phyloP scores from a whole-genome alignment of 2,797 vertebrate genomes.

The Hapalemur alaotrensis region DNA sequence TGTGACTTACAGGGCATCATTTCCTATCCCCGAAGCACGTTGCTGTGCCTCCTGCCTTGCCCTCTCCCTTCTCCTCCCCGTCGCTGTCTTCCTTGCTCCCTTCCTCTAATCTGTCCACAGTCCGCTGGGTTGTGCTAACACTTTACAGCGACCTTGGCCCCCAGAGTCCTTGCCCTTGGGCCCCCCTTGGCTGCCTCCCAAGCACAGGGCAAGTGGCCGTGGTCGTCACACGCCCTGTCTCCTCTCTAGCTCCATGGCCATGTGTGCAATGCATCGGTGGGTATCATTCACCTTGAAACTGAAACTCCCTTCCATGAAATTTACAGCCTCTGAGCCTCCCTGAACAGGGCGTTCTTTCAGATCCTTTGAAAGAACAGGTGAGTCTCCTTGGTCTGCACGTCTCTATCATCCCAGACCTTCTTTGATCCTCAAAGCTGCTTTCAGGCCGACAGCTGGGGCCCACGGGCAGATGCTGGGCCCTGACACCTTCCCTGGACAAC shows the following conservation, averaged over 20 bases:
- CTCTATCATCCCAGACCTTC: constrained; percentile 15
- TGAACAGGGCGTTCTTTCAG: neutral
- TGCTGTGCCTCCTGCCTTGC: neutral
- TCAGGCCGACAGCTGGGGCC: constrained; percentile 25
- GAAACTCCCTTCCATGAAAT: neutral
- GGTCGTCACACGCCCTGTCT: too few relatives aligned
- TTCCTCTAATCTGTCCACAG: neutral
- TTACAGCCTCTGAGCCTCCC: neutral
- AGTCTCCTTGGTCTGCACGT: constrained; percentile 39
- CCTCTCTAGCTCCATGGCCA: neutral
- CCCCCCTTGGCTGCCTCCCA: neutral
- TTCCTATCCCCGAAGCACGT: neutral
- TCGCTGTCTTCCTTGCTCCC: neutral
- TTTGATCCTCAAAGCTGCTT: constrained; percentile 72
- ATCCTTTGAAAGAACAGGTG: constrained; percentile 64
- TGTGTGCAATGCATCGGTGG: neutral
- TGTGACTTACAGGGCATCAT: fast-evolving
- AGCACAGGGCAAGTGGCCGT: fast-evolving
- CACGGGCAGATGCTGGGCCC: constrained; percentile 3
- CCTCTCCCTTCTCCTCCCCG: too few relatives aligned
- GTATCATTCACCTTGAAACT: neutral
- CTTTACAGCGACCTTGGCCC: neutral
- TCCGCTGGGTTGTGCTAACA: too few relatives aligned
- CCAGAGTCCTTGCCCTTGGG: too few relatives aligned
- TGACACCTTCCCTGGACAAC: neutral